Percentiles rank a stretch among this genome's conserved stretches.
phyloP scores from a whole-genome alignment of 2,888 invertebrate species.

The Melanostoma scalare region DNA sequence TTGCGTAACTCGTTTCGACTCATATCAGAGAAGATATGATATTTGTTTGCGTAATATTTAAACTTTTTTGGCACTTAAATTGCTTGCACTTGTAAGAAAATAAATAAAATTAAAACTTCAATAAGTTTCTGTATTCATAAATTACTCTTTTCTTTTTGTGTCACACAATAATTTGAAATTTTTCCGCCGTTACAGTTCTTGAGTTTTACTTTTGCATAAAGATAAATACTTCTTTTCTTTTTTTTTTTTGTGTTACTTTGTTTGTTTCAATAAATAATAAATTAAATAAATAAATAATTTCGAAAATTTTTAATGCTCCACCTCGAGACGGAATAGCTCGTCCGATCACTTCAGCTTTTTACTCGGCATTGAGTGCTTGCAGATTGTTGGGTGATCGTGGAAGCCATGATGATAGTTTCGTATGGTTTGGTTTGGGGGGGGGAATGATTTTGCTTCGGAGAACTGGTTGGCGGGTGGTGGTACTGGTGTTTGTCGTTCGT shows the following conservation, averaged over 20 bases:
- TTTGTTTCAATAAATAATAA: conserved; percentile 40
- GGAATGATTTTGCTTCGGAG: conserved; percentile 58
- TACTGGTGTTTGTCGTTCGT: conserved; percentile 30
- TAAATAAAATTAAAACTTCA: conserved; percentile 33
- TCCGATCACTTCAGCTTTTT: conserved; percentile 73
- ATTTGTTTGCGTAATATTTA: conserved; percentile 21
- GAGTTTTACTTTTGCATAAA: no score
- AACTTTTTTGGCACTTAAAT: conserved; percentile 16
- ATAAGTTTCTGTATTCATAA: neutral
- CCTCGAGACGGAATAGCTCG: conserved; percentile 69
- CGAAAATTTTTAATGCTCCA: conserved; percentile 56
- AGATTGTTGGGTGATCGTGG: conserved; percentile 65
- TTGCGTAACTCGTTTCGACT: conserved; percentile 53
- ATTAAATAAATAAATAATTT: conserved; percentile 63
- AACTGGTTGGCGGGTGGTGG: conserved; percentile 55
- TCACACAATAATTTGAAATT: no score
- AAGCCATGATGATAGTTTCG: conserved; percentile 34
- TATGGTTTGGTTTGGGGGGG: conserved; percentile 23
- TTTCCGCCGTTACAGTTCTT: no score
- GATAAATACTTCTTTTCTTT: conserved; percentile 25
- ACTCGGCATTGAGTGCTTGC: conserved; percentile 71
- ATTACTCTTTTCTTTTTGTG: no score
- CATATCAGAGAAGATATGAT: conserved; percentile 50
- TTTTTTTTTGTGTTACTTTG: neutral
- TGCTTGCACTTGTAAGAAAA: conserved; percentile 35